Percentiles rank a stretch among this genome's conserved stretches.
Evolutionary conservation across 2,888 invertebrate species (phyloP).

Genomic region (Itoplectis maculator): DNA sequence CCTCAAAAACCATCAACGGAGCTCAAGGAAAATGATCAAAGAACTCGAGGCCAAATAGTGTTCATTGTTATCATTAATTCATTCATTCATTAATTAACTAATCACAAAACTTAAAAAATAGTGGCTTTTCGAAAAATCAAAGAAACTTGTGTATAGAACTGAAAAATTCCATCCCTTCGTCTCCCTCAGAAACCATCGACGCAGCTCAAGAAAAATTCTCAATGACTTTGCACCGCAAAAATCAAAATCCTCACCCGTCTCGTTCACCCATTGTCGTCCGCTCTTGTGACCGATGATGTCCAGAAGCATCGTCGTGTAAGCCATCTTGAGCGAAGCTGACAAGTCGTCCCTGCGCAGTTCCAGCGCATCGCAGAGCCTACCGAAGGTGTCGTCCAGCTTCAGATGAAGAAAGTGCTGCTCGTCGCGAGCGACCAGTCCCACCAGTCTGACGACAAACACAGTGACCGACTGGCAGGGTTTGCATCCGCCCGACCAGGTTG

Average conservation of each 20-base stretch:
- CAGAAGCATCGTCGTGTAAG: conserved; percentile 88
- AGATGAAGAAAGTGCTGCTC: conserved; percentile 88
- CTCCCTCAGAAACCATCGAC: background rate
- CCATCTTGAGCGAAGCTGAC: conserved; percentile 88
- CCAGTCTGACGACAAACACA: conserved; percentile 88
- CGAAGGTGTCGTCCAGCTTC: conserved; percentile 84
- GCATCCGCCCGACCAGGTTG: conserved; percentile 73
- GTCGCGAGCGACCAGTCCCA: conserved; percentile 87
- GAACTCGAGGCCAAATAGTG: background rate
- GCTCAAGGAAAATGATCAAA: background rate
- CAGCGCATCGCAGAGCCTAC: conserved; percentile 80
- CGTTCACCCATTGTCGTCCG: conserved; percentile 88
- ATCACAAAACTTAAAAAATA: background rate
- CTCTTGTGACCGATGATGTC: conserved; percentile 87
- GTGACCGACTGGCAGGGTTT: conserved; percentile 85
- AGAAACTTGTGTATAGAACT: too few relatives aligned
- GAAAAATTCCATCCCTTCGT: too few relatives aligned
- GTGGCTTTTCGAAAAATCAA: too few relatives aligned
- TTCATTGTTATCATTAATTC: too few relatives aligned
- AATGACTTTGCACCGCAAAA: too few relatives aligned
- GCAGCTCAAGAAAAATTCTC: background rate
- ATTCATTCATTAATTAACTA: too few relatives aligned
- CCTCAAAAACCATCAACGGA: background rate
- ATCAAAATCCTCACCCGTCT: conserved; percentile 74
- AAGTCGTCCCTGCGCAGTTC: conserved; percentile 81